Evolutionary conservation across 2,888 invertebrate species (phyloP), one percentile per base, ranked within the genome.

Genomic region (Rhodophaea formosa): DNA sequence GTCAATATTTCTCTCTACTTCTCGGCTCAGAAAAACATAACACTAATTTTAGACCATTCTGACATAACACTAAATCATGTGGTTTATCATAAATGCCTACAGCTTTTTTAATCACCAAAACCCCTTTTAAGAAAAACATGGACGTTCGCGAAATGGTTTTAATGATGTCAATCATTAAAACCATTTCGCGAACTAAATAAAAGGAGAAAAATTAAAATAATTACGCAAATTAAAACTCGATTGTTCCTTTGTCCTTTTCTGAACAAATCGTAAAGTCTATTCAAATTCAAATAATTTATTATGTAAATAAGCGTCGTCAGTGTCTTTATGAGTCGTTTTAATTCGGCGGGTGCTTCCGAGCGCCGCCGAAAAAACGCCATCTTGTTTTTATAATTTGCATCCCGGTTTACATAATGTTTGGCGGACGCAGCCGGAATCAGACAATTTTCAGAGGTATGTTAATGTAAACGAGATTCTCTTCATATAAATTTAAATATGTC

Each of bases 241-340:
- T 49, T 17, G 51, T 17, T 32, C 35, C 17, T 12, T 35, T 39
- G 46, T 29, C 46, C 46, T 23, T 10, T 23, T 12, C 16, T 16
- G 7, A 30, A 16, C 15, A 15, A 10, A 15, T 39, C 39, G 39
- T 39, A 51, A 51, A 16, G 30, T 51, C 45, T 35, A 46, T 46
- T 32, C 32, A 45, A 55, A 55, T 46, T 55, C 35, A n/a, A n/a
- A 55, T 45, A 46, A 55, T 55, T 55, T 55, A 55, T 55, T 46
- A 55, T 55, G 54, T 32, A 55, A 55, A 55, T 55, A 55, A 55
- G 32, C 32, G 45, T 8, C 54, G 43, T 44, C 45, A 12, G 53
- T 44, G 32, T 46, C 45, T 55, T 55, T 55, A 55, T 35, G 45
- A 23, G 45, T 55, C 35, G 32, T 46, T 55, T 55, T 55, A 46